Evolutionary conservation across 1,140 invertebrate genomes (phyloP), one percentile per base, ranked within the genome.

Genomic region (Helicoverpa armigera): DNA sequence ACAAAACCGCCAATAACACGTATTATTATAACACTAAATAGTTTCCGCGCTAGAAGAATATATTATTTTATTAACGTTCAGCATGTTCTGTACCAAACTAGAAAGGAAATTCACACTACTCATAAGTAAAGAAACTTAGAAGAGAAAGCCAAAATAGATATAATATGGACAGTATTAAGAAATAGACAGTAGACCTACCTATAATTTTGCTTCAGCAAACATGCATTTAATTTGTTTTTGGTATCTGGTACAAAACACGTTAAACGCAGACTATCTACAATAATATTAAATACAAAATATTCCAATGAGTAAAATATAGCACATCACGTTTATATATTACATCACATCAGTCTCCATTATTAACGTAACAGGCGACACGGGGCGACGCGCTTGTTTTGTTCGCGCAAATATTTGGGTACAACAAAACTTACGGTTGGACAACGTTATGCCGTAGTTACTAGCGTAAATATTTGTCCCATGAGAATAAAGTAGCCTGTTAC

Each of bases 271-370:
- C 70, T 73, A 73, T 73, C 53, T 54, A 56, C 51, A 56, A 35
- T 73, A 73, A 72, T 72, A 76, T 76, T 77, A 77, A 80, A 80
- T 73, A 80, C 54, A 80, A 73, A 73, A 80, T 79, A 79, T 79
- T 69, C 65, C 76, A 79, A 82, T 85, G 83, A 85, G 80, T 85
- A 83, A 74, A 85, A 84, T 84, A 85, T 80, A 83, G 82, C 78
- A 83, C 81, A 83, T 85, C 84, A 85, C 78, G 82, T 75, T 81
- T 81, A 82, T 81, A 84, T 81, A 80, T 85, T 83, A 88, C 84
- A 87, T 85, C 83, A 88, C 84, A 85, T 88, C 87, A 88, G 87
- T 88, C 87, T 88, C 86, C 76, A 83, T 83, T 35, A 35, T 67
- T 58, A 70, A 84, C 48, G 58, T 54, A 63, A 54, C 76, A 16